Base-by-base conservation (phyloP, 2,113 vertebrate genomes). In the Tyrannus savana region DNA sequence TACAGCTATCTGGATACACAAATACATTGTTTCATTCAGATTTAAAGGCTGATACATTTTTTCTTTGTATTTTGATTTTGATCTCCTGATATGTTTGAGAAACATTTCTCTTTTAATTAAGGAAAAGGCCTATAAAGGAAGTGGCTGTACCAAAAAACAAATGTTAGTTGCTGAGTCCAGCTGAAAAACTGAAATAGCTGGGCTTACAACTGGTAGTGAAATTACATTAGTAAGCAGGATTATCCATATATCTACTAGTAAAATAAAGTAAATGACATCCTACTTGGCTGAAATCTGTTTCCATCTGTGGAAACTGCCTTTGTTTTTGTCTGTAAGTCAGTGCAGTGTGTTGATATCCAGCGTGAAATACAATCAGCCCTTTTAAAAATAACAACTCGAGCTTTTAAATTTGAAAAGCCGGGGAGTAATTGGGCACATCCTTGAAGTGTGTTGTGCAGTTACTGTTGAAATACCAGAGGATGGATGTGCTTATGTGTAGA, bases 171-270 rank as follows among this genome's bases (percentile, higher is more conserved):
- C 75, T 96, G 84, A 75, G 86, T 87, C 71, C 90, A 95, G 90
- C 81, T 89, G 86, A 81, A 92, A 91, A 95, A 55, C 91, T 95
- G 78, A 84, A 97, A 95, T 60, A 64, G 71, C 72, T 80, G 69
- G 75, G 68, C 8, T 24, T 80, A 92, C 35, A 87, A 71, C 84
- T 93, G 90, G 71, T 75, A 92, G 30, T 59, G 39, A 87, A 91
- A 90, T 69, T 50, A 86, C 85, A 59, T 60, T 89, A 66, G 88
- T 97, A 95, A 96, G 55, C 89, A 82, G 89, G 95, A 84, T 95
- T 92, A 90, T 89, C 92, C 37, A 22, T 90, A 41, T 93, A 95
- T 89, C 63, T 97, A 72, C 64, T 58, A 53, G 83, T 87, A 85
- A 87, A 95, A 94, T 68, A 58, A 79, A 95, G 83, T 96, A 89